Percentiles rank a stretch among this genome's conserved stretches.
These are phyloP conservation scores for Lasioglossum figueresi DNA, from an alignment of 2,888 invertebrate genomes.

Conservation along the genomic window DNA sequence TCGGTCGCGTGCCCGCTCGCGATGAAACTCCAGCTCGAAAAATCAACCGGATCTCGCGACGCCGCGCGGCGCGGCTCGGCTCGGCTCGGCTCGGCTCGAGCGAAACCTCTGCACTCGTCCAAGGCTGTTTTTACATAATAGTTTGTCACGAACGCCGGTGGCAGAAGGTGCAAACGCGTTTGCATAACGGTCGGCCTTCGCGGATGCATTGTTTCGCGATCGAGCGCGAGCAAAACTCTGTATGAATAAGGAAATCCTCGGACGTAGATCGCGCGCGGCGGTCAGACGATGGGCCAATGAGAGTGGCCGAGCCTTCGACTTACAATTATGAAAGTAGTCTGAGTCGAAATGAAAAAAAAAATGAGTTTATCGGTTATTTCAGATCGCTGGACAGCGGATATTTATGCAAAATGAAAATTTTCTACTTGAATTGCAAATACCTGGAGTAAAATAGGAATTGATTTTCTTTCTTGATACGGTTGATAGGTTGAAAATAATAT, in stretches of 20 bases:
- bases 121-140: slow-evolving; percentile 77
- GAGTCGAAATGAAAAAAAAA: too few species aligned
- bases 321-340: too few species aligned
- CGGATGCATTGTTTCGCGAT: slow-evolving; percentile 57
- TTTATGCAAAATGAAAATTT: too few species aligned
- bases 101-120: slow-evolving; percentile 73
- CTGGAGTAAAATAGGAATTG: too few species aligned
- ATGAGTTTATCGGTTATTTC: too few species aligned
- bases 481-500: too few species aligned
- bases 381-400: too few species aligned
- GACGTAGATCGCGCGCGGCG: neutral
- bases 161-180: slow-evolving; percentile 65
- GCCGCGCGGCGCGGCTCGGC: neutral
- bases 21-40: neutral
- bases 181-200: slow-evolving; percentile 67
- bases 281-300: neutral
- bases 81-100: slow-evolving; percentile 20
- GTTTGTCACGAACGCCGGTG: slow-evolving; percentile 47
- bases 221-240: slow-evolving; percentile 3
- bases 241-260: slow-evolving; percentile 19
- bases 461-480: too few species aligned
- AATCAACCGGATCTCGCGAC: neutral
- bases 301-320: neutral
- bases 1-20: neutral
- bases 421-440: too few species aligned